These are phyloP conservation scores for Lagorchestes hirsutus DNA, from an alignment of 2,797 vertebrate species.

Conservation along the genomic window DNA sequence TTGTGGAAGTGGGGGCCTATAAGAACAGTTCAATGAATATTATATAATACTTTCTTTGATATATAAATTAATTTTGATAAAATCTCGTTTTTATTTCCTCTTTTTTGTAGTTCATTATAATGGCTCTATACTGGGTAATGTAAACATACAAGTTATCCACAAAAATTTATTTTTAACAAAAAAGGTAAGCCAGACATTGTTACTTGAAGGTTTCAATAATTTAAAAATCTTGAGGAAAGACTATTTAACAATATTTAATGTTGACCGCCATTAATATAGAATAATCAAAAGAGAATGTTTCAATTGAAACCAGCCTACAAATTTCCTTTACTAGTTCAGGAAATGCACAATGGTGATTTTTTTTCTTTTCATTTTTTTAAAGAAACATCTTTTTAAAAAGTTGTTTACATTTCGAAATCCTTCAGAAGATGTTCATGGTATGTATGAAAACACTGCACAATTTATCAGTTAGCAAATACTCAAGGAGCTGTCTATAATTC, in stretches of 20 bases:
- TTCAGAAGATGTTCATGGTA: background rate
- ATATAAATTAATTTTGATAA: background rate
- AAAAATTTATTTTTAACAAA: background rate
- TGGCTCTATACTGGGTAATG: background rate
- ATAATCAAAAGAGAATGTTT: background rate
- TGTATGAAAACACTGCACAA: background rate
- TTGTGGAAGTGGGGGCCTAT: background rate
- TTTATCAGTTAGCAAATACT: background rate
- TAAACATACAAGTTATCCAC: background rate
- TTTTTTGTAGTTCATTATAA: background rate
- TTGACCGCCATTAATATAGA: background rate
- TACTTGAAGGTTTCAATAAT: conserved; percentile 1
- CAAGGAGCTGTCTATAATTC: background rate
- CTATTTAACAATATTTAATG: conserved; percentile 5
- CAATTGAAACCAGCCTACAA: background rate
- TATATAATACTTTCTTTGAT: background rate
- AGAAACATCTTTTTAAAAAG: background rate
- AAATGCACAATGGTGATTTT: background rate
- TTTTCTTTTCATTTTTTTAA: background rate
- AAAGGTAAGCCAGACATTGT: background rate
- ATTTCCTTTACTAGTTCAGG: background rate
- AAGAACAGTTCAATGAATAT: background rate
- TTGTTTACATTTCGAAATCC: background rate
- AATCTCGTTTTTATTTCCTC: background rate
- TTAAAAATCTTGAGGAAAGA: background rate